Evolutionary conservation across 2,797 vertebrate genomes (phyloP).

Genomic region (Tenualosa ilisha): DNA sequence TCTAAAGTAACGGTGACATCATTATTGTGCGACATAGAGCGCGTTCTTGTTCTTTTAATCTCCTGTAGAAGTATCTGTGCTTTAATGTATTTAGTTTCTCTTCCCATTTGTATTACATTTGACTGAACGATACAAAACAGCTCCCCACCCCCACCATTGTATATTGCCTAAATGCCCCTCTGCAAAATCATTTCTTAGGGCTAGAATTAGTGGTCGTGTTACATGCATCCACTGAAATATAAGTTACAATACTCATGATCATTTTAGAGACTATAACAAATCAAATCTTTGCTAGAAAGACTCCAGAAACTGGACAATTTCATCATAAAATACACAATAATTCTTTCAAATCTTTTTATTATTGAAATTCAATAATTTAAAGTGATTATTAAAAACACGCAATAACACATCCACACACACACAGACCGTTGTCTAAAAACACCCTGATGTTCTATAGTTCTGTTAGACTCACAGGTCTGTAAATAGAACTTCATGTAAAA

Average conservation of each 20-base stretch:
- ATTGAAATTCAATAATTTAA: constrained; percentile 33
- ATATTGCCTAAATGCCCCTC: too few species aligned
- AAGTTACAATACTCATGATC: too few species aligned
- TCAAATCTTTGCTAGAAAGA: not conserved
- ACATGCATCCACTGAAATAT: too few species aligned
- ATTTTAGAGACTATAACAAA: too few species aligned
- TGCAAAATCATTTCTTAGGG: too few species aligned
- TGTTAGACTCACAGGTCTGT: not conserved
- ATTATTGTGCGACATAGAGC: constrained; percentile 41
- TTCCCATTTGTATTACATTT: too few species aligned
- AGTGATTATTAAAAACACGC: constrained; percentile 27
- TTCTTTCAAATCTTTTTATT: not conserved
- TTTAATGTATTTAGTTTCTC: too few species aligned
- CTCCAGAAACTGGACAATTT: not conserved
- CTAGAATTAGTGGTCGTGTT: too few species aligned
- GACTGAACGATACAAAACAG: too few species aligned
- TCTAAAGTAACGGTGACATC: constrained; percentile 48
- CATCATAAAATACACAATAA: not conserved
- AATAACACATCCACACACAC: not conserved
- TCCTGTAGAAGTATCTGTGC: too few species aligned
- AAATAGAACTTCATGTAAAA: not conserved
- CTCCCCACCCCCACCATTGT: too few species aligned
- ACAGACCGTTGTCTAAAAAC: not conserved
- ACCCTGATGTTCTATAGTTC: not conserved
- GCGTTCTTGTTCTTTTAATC: too few species aligned